These are phyloP conservation scores for Dichetophora obliterata DNA, from an alignment of 2,888 invertebrate species.

Conservation along the genomic window DNA sequence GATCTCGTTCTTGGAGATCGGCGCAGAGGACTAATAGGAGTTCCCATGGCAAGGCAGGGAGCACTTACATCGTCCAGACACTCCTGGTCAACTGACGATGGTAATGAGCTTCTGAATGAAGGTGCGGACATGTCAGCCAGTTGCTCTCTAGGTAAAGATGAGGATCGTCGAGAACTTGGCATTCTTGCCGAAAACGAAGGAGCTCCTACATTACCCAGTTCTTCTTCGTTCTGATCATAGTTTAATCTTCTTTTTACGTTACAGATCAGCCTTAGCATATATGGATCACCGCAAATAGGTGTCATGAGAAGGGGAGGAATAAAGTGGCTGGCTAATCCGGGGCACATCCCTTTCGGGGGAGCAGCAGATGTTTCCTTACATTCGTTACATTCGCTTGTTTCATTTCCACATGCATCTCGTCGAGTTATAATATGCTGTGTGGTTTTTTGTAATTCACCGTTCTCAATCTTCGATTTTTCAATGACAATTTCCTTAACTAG, in stretches of 20 bases:
- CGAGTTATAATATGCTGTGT: conserved; percentile 43
- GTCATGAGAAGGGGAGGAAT: too few species aligned
- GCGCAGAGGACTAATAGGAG: not conserved
- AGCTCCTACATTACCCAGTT: conserved; percentile 30
- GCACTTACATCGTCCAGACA: not conserved
- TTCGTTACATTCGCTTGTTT: conserved; percentile 36
- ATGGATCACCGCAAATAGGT: not conserved
- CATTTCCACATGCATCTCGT: conserved; percentile 44
- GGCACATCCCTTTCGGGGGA: not conserved
- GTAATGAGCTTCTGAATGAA: not conserved
- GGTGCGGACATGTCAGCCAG: conserved; percentile 33
- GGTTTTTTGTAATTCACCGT: conserved; percentile 40
- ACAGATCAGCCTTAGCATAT: not conserved
- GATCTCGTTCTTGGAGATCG: not conserved
- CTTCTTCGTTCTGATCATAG: conserved; percentile 16
- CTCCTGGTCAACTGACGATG: not conserved
- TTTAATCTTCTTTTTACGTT: conserved; percentile 2
- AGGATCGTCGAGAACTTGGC: conserved; percentile 12
- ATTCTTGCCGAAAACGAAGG: not conserved
- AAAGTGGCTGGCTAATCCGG: not conserved
- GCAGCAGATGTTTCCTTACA: conserved; percentile 27
- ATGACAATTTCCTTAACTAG: conserved; percentile 40
- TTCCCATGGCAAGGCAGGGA: not conserved
- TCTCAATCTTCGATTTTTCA: conserved; percentile 39
- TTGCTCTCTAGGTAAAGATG: conserved; percentile 31